Conservation (phyloP, 2,797 vertebrate species). For the Scarus forsteni region DNA sequence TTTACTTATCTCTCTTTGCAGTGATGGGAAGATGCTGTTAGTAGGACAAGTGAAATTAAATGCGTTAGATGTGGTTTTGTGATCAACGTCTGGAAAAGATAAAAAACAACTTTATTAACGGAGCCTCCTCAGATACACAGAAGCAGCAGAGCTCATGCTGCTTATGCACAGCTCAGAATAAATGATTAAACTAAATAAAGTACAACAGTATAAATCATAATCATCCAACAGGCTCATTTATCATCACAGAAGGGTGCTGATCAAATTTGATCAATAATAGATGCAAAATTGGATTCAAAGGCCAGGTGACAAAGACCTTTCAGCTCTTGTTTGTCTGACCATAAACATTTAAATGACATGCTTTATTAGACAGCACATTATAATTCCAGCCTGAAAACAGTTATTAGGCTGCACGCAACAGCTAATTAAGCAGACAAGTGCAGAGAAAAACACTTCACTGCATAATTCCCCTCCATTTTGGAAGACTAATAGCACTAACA, state of each 20-base stretch:
- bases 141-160: slow-evolving; percentile 4
- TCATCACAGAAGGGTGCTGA: slow-evolving; percentile 48
- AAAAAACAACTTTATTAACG: slow-evolving; percentile 9
- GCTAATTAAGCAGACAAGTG: slow-evolving; percentile 16
- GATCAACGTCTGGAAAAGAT: slow-evolving; percentile 12
- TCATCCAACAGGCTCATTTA: slow-evolving; percentile 42
- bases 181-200: slow-evolving; percentile 34
- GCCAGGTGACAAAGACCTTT: slow-evolving; percentile 8
- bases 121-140: slow-evolving; percentile 15
- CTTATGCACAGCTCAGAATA: slow-evolving; percentile 12
- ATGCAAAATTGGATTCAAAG: slow-evolving; percentile 40
- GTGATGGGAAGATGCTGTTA: slow-evolving; percentile 37
- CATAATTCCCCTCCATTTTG: slow-evolving; percentile 3
- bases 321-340: background rate
- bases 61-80: slow-evolving; percentile 22
- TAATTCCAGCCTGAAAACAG: slow-evolving; percentile 21
- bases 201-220: slow-evolving; percentile 36
- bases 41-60: slow-evolving; percentile 45
- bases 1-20: slow-evolving; percentile 37
- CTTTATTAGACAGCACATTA: slow-evolving; percentile 5
- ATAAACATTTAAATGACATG: slow-evolving; percentile 11
- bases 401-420: slow-evolving; percentile 2
- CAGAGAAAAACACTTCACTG: background rate
- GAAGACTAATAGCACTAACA: slow-evolving; percentile 1
- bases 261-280: slow-evolving; percentile 39